Percentiles rank a stretch among this genome's conserved stretches.
Evolutionary conservation across 2,888 invertebrate genomes (phyloP).

Genomic region (Prostheceraeus crozeri): DNA sequence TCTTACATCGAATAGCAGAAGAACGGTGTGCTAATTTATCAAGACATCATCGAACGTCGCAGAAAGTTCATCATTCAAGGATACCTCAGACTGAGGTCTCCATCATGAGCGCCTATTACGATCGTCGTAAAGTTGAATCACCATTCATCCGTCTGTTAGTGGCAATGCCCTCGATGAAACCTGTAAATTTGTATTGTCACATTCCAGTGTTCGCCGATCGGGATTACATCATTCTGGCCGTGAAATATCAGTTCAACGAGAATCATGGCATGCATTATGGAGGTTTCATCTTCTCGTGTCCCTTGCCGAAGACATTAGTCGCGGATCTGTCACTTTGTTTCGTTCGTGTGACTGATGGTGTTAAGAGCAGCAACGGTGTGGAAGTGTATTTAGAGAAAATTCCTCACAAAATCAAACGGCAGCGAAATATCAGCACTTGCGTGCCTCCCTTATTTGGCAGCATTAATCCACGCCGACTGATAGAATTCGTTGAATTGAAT

Average conservation of each 20-base stretch:
- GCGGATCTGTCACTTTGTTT: constrained; percentile 31
- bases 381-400: constrained; percentile 5
- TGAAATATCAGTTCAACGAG: constrained; percentile 48
- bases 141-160: constrained; percentile 28
- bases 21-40: not conserved
- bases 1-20: not conserved
- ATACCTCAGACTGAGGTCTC: not conserved
- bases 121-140: not conserved
- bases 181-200: constrained; percentile 26
- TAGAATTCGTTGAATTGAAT: constrained; percentile 49
- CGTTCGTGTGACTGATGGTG: constrained; percentile 23
- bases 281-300: constrained; percentile 47
- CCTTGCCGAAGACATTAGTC: constrained; percentile 40
- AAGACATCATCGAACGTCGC: not conserved
- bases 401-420: not conserved
- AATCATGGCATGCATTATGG: constrained; percentile 47
- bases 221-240: constrained; percentile 35
- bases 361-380: not conserved
- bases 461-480: constrained; percentile 42
- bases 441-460: constrained; percentile 49
- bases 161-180: not conserved
- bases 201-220: not conserved
- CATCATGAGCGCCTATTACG: constrained; percentile 29
- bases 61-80: not conserved
- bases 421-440: constrained; percentile 46